phyloP scores from a whole-genome alignment of 2,113 vertebrate species.

The Telmatochromis brichardi region DNA sequence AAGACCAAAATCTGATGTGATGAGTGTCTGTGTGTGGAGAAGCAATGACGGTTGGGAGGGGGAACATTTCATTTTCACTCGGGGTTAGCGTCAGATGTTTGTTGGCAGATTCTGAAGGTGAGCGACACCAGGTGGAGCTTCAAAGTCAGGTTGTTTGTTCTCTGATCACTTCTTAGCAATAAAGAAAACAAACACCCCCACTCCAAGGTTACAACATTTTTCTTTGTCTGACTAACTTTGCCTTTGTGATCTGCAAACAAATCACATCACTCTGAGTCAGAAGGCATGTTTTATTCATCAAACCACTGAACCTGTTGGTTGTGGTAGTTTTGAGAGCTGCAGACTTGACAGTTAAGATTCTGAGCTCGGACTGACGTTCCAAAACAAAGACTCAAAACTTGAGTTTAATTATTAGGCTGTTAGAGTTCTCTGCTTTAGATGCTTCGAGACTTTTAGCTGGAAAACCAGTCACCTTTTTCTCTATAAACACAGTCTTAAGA shows the following conservation, averaged over 20 bases:
- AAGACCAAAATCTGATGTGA: background rate
- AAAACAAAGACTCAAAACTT: background rate
- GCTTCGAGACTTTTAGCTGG: background rate
- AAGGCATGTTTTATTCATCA: background rate
- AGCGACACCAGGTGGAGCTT: background rate
- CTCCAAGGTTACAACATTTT: background rate
- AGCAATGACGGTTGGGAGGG: background rate
- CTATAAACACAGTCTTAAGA: accelerated
- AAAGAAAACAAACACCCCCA: background rate
- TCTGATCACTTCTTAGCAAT: background rate
- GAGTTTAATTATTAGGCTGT: background rate
- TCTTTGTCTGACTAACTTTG: background rate
- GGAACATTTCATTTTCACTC: background rate
- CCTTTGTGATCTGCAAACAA: background rate
- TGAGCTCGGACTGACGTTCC: background rate
- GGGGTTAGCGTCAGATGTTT: background rate
- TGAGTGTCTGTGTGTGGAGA: background rate
- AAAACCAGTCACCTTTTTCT: background rate
- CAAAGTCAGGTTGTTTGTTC: background rate
- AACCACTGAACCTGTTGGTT: background rate
- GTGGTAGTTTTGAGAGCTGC: background rate
- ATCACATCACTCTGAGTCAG: background rate
- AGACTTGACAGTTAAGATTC: background rate
- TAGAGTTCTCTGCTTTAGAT: background rate
- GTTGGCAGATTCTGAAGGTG: background rate